Percentiles rank a stretch among this genome's conserved stretches.
Conservation (phyloP, 2,797 vertebrate species). For the Acrossocheilus wenchowensis region DNA sequence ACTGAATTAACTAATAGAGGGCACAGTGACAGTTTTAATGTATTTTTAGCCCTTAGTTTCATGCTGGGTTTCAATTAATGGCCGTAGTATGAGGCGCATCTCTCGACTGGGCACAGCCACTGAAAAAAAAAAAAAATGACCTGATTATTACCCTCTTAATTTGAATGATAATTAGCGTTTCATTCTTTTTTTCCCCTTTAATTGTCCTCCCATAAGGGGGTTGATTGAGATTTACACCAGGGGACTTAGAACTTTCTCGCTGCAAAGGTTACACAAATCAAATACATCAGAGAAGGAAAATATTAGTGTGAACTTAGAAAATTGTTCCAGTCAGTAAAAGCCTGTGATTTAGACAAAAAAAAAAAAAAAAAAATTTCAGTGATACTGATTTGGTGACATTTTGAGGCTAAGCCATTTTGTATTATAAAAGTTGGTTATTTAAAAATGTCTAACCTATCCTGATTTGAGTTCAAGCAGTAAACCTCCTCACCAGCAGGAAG, state of each 20-base stretch:
- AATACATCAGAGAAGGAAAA: not conserved
- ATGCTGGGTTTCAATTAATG: conserved; percentile 76
- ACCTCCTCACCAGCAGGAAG: conserved; percentile 68
- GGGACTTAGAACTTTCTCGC: not conserved
- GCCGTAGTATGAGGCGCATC: conserved; percentile 68
- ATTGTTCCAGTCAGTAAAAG: too few relatives aligned
- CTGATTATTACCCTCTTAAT: conserved; percentile 82
- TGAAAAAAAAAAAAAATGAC: conserved; percentile 47
- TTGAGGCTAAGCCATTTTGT: not conserved
- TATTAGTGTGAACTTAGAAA: not conserved
- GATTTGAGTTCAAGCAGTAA: conserved; percentile 44
- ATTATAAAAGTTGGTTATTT: not conserved
- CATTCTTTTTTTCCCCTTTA: conserved; percentile 74
- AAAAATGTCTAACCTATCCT: not conserved
- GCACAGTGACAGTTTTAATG: conserved; percentile 58
- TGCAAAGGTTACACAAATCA: conserved; percentile 34
- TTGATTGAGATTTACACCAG: conserved; percentile 72
- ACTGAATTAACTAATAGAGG: conserved; percentile 43
- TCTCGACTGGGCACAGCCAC: conserved; percentile 69
- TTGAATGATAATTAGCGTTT: conserved; percentile 82
- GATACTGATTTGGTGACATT: not conserved
- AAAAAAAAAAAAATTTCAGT: too few relatives aligned
- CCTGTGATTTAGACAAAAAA: too few relatives aligned
- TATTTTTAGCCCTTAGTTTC: conserved; percentile 67
- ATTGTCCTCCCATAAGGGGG: conserved; percentile 78